phyloP scores from a whole-genome alignment of 2,113 vertebrate genomes.

The Lagopus leucura region DNA sequence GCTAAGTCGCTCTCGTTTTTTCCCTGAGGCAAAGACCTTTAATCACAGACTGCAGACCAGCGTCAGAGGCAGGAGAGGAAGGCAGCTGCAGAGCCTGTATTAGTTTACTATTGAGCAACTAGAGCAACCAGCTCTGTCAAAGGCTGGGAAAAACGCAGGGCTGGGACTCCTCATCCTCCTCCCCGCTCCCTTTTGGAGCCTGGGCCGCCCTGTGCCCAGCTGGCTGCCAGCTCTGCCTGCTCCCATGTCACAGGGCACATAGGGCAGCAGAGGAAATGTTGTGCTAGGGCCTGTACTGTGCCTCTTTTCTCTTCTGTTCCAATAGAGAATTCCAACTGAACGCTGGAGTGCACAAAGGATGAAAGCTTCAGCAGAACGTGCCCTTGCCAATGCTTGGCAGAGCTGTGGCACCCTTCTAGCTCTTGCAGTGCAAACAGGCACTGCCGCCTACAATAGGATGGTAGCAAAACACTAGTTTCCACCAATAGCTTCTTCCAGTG shows the following conservation, averaged over 20 bases:
- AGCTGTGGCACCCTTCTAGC: neutral
- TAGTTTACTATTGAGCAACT: constrained; percentile 12
- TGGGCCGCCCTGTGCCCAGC: neutral
- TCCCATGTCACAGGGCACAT: neutral
- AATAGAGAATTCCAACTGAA: constrained; percentile 7
- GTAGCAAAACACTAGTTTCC: constrained; percentile 11
- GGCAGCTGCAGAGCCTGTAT: neutral
- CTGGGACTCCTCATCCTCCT: neutral
- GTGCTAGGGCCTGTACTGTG: neutral
- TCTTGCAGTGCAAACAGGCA: neutral
- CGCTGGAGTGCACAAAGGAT: constrained; percentile 30
- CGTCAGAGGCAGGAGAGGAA: neutral
- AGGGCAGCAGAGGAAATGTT: neutral
- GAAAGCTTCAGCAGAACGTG: neutral
- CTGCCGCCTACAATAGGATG: neutral
- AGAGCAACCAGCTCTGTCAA: constrained; percentile 25
- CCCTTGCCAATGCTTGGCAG: constrained; percentile 20
- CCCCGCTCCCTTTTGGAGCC: neutral
- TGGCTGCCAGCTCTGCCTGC: rapidly evolving
- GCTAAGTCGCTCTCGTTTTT: neutral
- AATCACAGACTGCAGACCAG: neutral
- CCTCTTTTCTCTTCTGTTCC: neutral
- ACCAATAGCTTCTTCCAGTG: neutral
- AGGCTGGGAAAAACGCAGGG: neutral
- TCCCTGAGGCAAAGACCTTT: neutral